Evolutionary conservation across 2,113 vertebrate genomes (phyloP).

Genomic region (Boleophthalmus pectinirostris): DNA sequence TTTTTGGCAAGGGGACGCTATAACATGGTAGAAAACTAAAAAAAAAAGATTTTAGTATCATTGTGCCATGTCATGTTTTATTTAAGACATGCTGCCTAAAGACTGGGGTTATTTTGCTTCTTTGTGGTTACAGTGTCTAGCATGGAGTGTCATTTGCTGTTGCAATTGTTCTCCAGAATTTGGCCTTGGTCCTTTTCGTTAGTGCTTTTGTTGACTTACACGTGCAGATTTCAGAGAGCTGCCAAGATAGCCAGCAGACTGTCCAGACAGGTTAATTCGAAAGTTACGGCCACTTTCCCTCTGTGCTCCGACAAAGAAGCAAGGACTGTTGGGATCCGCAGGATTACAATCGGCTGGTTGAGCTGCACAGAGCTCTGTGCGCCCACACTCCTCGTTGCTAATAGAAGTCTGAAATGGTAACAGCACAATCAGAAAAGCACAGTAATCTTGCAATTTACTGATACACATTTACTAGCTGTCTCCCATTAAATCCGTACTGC

Average conservation of each 20-base stretch:
- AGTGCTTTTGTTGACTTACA: slow-evolving; percentile 23
- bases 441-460: not conserved
- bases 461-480: not conserved
- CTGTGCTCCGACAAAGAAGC: slow-evolving; percentile 38
- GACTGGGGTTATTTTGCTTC: too few species aligned
- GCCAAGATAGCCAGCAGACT: slow-evolving; percentile 39
- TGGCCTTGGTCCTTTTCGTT: too few species aligned
- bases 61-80: too few species aligned
- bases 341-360: slow-evolving; percentile 42
- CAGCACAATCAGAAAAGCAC: not conserved
- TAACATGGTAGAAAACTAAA: too few species aligned
- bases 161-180: too few species aligned
- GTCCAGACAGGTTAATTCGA: slow-evolving; percentile 34
- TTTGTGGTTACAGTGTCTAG: too few species aligned
- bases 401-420: slow-evolving; percentile 15
- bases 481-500: not conserved
- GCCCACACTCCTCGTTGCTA: not conserved
- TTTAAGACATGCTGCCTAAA: too few species aligned
- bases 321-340: accelerated
- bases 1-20: too few species aligned
- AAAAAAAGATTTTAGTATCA: too few species aligned
- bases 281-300: not conserved
- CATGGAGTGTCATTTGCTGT: too few species aligned
- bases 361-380: slow-evolving; percentile 19
- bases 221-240: not conserved